Evolutionary conservation across 2,113 vertebrate species (phyloP).

Genomic region (Xyrauchen texanus): DNA sequence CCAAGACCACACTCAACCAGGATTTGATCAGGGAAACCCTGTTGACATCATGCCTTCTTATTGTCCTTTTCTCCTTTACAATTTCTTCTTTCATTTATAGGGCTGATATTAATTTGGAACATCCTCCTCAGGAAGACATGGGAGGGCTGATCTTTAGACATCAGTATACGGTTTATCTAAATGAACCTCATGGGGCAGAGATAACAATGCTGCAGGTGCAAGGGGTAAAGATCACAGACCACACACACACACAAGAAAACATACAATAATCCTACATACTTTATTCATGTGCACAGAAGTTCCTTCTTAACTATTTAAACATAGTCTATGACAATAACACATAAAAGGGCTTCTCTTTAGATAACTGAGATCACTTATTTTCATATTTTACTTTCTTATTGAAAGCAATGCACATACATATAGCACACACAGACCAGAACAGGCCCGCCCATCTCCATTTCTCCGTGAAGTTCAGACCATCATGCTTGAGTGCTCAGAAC

Average conservation of each 20-base stretch:
- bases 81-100: conserved; percentile 28
- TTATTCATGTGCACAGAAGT: not conserved
- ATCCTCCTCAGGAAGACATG: conserved; percentile 36
- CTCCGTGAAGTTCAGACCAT: conserved; percentile 69
- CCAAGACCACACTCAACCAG: too few relatives aligned
- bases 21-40: too few relatives aligned
- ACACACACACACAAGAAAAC: not conserved
- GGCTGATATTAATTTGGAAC: conserved; percentile 48
- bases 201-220: conserved; percentile 52
- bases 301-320: not conserved
- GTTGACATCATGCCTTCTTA: not conserved
- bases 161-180: conserved; percentile 30
- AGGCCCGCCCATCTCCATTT: conserved; percentile 15
- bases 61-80: not conserved
- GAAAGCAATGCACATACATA: too few relatives aligned
- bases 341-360: not conserved
- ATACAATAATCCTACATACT: conserved; percentile 5
- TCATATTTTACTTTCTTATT: not conserved
- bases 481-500: conserved; percentile 66
- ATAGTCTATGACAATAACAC: not conserved
- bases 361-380: not conserved
- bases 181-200: conserved; percentile 46
- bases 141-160: conserved; percentile 6
- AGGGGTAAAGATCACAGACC: conserved; percentile 37
- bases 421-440: not conserved